phyloP scores from a whole-genome alignment of 2,113 vertebrate species.

The Ibidorhyncha struthersii region DNA sequence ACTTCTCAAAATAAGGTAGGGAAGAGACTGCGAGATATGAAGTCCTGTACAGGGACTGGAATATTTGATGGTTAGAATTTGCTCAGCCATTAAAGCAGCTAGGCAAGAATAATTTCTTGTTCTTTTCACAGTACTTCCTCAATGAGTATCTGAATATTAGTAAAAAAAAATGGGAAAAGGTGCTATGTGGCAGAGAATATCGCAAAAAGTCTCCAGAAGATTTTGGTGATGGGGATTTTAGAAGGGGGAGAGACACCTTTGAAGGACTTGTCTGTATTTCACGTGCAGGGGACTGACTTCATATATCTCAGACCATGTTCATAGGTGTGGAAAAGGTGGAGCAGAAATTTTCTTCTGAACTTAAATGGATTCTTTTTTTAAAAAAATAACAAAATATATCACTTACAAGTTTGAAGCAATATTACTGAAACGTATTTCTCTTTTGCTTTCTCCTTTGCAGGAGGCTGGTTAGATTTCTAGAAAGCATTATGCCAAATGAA shows the following conservation, averaged over 20 bases:
- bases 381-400: fast-evolving
- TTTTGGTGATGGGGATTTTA: background rate
- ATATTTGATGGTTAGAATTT: background rate
- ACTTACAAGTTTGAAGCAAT: background rate
- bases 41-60: background rate
- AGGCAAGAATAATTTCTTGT: background rate
- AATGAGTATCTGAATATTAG: background rate
- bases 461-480: background rate
- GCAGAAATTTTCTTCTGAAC: background rate
- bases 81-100: background rate
- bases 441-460: background rate
- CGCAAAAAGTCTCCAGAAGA: background rate
- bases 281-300: background rate
- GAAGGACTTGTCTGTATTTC: background rate
- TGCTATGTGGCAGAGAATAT: background rate
- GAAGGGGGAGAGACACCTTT: background rate
- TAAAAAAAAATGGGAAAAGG: background rate
- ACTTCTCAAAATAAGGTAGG: background rate
- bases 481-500: background rate
- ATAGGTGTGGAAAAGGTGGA: background rate
- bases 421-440: background rate
- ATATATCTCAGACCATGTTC: background rate
- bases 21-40: background rate
- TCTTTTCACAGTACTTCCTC: background rate
- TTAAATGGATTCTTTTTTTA: background rate